phyloP scores from a whole-genome alignment of 2,888 invertebrate species.

The Portevinia maculata region DNA sequence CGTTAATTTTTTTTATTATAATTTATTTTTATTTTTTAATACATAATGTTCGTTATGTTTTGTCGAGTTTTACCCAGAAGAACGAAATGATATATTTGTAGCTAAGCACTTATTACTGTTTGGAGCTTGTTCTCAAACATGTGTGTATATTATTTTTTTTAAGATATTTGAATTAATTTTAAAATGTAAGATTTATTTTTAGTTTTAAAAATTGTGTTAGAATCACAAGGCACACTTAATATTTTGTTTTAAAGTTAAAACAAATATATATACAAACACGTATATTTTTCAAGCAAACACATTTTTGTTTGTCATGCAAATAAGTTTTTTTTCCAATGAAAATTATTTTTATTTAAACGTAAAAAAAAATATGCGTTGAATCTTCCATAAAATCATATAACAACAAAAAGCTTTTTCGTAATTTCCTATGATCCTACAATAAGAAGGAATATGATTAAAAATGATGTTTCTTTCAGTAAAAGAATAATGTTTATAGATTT shows the following conservation, averaged over 20 bases:
- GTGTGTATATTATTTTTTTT: not conserved
- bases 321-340: constrained; percentile 63
- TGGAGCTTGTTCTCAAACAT: constrained; percentile 16
- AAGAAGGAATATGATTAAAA: constrained; percentile 3
- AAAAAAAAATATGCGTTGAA: constrained; percentile 17
- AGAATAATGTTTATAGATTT: constrained; percentile 54
- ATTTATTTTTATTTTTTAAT: constrained; percentile 25
- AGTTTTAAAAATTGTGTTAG: constrained; percentile 35
- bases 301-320: constrained; percentile 69
- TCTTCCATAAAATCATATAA: constrained; percentile 43
- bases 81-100: constrained; percentile 62
- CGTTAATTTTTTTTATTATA: constrained; percentile 31
- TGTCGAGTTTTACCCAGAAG: constrained; percentile 70
- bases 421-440: constrained; percentile 33
- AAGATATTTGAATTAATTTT: constrained; percentile 29
- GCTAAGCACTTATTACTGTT: constrained; percentile 31
- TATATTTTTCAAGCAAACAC: not conserved
- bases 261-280: constrained; percentile 19
- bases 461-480: constrained; percentile 9
- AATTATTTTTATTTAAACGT: constrained; percentile 37
- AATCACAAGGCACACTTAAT: constrained; percentile 39
- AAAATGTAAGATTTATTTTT: constrained; percentile 6
- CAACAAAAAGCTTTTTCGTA: constrained; percentile 47
- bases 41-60: too few species aligned
- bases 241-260: constrained; percentile 3